phyloP scores from a whole-genome alignment of 1,140 invertebrate genomes.

The Brachionus paranguensis region DNA sequence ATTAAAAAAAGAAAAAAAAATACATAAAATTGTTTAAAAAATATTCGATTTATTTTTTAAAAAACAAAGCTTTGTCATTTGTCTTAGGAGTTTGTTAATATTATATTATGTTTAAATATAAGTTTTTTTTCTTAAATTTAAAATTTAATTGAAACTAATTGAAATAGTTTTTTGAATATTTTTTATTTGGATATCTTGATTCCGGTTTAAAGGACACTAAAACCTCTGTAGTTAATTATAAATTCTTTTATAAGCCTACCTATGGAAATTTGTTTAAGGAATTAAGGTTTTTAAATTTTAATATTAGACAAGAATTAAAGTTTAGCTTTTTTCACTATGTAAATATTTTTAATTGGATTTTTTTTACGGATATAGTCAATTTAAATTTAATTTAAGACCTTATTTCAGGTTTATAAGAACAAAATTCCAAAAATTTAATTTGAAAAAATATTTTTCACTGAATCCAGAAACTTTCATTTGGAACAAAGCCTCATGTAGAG shows the following conservation, averaged over 20 bases:
- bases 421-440: neutral
- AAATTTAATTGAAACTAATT: too few relatives aligned
- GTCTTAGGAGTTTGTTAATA: too few relatives aligned
- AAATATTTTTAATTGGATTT: too few relatives aligned
- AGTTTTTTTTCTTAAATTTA: too few relatives aligned
- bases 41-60: too few relatives aligned
- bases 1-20: too few relatives aligned
- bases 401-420: neutral
- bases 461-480: neutral
- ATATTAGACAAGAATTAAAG: too few relatives aligned
- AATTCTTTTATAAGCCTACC: neutral
- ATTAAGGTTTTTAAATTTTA: neutral
- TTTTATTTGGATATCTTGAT: neutral
- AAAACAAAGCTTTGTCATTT: too few relatives aligned
- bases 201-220: neutral
- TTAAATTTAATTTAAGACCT: neutral
- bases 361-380: neutral
- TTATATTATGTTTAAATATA: too few relatives aligned
- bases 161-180: neutral
- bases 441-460: neutral
- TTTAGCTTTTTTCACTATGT: too few relatives aligned
- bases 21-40: too few relatives aligned
- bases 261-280: neutral
- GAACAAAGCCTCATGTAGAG: neutral
- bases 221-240: neutral